Evolutionary conservation across 2,113 vertebrate species (phyloP), one percentile per base, ranked within the genome.

Genomic region (Saguinus midas): DNA sequence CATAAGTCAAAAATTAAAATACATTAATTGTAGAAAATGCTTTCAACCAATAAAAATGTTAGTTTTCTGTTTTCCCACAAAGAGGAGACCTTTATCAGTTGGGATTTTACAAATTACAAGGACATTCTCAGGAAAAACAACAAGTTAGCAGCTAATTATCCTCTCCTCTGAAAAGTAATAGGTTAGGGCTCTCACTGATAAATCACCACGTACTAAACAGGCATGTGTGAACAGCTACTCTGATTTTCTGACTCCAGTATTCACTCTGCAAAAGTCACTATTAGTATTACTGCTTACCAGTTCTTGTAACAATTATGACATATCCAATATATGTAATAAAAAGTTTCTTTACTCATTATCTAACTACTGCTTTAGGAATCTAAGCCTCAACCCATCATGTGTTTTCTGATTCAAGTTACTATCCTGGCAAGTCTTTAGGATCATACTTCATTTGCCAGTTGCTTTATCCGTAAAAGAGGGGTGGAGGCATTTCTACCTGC

Each of bases 51-150:
- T 72, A 85, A 80, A 91, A 95, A 87, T 80, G 32, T 29, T 18
- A 6, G 8, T 84, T 66, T 82, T 37, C 23, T 89, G 4, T 83
- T 94, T 92, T 72, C 8, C 1, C 8, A 0, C 18, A 52, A 80
- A 79, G 66, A 35, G 0, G 43, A 83, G 23, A 72, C 6, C 25
- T 79, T 73, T 85, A 55, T 48, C 50, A 27, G 27, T 78, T 81
- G 78, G 52, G 10, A 86, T 86, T 94, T 96, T 80, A 90, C 45
- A 91, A 93, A 94, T 50, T 70, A 40, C 17, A 81, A 93, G 68
- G 9, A 50, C 3, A 66, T 75, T 96, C 91, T 95, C n/a, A 89
- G 27, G 45, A 94, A 83, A 2, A 85, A 45, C 13, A 92, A 50
- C 0, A 78, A 82, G 12, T 40, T 87, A 86, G 55, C 18, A 37